These are phyloP conservation scores for Grus americana DNA, from an alignment of 2,113 vertebrate species.

Conservation along the genomic window DNA sequence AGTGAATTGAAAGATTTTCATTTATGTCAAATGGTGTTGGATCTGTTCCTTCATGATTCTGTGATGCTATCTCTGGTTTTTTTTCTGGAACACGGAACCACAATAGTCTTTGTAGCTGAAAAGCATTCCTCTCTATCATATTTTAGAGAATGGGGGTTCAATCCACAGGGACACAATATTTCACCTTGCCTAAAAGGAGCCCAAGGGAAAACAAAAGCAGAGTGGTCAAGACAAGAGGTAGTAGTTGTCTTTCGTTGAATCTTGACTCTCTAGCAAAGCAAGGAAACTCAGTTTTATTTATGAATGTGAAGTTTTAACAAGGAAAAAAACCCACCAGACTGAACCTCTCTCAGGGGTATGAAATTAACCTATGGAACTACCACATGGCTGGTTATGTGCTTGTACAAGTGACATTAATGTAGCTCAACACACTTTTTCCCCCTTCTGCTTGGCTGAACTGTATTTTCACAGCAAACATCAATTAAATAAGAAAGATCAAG, in stretches of 20 bases:
- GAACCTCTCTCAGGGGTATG: not conserved
- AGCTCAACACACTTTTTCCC: not conserved
- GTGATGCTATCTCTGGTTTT: not conserved
- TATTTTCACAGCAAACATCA: slow-evolving; percentile 35
- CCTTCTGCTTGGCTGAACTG: not conserved
- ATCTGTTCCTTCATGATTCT: not conserved
- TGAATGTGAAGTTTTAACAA: not conserved
- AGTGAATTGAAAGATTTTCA: not conserved
- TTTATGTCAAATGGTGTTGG: not conserved
- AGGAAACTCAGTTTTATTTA: not conserved
- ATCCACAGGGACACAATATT: not conserved
- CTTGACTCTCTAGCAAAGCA: not conserved
- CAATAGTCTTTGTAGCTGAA: not conserved
- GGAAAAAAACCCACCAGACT: not conserved
- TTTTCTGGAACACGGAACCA: not conserved
- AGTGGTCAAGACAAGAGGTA: not conserved
- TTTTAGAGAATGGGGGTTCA: not conserved
- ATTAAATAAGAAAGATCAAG: slow-evolving; percentile 25
- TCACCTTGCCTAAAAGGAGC: not conserved
- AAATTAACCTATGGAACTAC: slow-evolving; percentile 19
- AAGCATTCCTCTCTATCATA: not conserved
- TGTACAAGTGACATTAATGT: slow-evolving; percentile 14
- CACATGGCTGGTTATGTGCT: not conserved
- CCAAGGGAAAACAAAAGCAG: not conserved
- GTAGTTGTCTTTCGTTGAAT: not conserved